Base-by-base conservation (phyloP, 2,888 invertebrate genomes). In the Pteria penguin region DNA sequence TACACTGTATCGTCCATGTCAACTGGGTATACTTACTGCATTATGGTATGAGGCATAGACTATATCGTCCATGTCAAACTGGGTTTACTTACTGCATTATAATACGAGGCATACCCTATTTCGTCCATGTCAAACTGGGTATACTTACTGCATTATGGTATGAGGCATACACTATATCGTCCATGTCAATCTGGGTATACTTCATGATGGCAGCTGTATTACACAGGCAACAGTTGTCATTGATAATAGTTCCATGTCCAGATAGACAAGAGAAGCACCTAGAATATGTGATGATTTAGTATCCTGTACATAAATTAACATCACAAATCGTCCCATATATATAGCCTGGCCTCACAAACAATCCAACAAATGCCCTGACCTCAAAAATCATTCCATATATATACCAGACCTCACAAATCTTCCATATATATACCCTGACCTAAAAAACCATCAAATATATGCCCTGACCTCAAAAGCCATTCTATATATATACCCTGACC, bases 171-270 rank as follows among this genome's bases (percentile, higher is more conserved):
- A 97, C 93, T 85, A 97, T 95, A 91, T 97, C 96, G 83, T 96
- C 95, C 61, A 95, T 95, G 0, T 94, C 92, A 11, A 96, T 91
- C 82, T 95, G 94, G 1, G 96, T 96, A 88, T 96, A 94, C 89
- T 95, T 95, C 90, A 95, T 95, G 76, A 97, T 95, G 18, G 97
- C 96, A 4, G 97, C 96, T 75, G 96, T 94, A 92, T 97, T 95
- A 92, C 97, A 97, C 87, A 96, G 93, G 91, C 97, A 97, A 92
- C 97, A 97, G 93, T 97, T 97, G 93, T 97, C 97, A 78, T 96
- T 96, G n/a, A 95, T 94, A 58, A 97, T 95, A 83, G 95, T 93
- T 27, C 78, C 78, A 18, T 77, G 57, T 65, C 76, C 66, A n/a
- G 82, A 73, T 29, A 84, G 81, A 82, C 90, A 89, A 5, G 83